Evolutionary conservation across 2,113 vertebrate genomes (phyloP).

Genomic region (Madoqua kirkii): DNA sequence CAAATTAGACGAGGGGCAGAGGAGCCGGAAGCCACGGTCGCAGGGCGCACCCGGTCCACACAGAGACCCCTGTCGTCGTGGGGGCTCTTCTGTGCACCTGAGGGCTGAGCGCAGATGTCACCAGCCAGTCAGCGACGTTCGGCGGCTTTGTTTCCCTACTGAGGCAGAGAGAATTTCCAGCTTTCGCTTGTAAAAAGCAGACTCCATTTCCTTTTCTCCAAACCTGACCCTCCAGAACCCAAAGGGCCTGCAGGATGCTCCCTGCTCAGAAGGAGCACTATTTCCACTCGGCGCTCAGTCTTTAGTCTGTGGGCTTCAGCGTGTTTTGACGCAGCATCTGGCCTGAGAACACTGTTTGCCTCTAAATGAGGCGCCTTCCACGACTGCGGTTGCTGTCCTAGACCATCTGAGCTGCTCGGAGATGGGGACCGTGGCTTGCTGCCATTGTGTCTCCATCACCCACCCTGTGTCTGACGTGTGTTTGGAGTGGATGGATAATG

Average conservation of each 20-base stretch:
- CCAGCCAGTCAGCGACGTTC: not conserved
- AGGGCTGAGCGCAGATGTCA: no score
- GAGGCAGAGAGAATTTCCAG: not conserved
- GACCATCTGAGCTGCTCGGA: not conserved
- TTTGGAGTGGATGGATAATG: not conserved
- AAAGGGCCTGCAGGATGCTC: not conserved
- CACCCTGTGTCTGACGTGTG: not conserved
- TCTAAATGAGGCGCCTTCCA: not conserved
- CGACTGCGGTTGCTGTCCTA: not conserved
- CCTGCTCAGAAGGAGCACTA: not conserved
- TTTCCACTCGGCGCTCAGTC: not conserved
- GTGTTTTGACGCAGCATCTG: not conserved
- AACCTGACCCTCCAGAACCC: not conserved
- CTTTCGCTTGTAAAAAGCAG: not conserved
- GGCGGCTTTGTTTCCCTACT: not conserved
- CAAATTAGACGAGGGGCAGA: not conserved
- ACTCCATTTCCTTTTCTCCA: not conserved
- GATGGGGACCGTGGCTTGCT: not conserved
- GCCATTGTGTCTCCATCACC: not conserved
- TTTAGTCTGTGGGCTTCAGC: not conserved
- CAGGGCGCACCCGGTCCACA: not conserved
- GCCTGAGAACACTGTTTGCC: not conserved
- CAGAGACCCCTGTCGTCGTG: not conserved
- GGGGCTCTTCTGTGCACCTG: rapidly evolving
- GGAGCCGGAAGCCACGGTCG: not conserved